These are phyloP conservation scores for Aplochiton taeniatus DNA, from an alignment of 2,797 vertebrate species.

Conservation along the genomic window DNA sequence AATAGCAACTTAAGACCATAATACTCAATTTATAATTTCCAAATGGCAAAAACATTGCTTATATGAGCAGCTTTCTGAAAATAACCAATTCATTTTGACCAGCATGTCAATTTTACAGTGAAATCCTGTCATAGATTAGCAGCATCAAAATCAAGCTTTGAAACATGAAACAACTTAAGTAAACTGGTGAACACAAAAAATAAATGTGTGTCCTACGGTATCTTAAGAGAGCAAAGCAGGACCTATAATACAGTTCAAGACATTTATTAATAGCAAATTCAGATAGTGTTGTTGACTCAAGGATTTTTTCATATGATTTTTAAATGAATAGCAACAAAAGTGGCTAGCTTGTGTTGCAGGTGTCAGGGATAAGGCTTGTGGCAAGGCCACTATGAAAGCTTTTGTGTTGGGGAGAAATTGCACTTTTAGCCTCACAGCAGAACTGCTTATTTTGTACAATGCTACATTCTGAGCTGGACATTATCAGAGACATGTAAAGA, in stretches of 20 bases:
- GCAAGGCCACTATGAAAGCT: slow-evolving; percentile 76
- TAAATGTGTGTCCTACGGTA: slow-evolving; percentile 60
- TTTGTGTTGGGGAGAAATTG: slow-evolving; percentile 72
- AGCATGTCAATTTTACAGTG: slow-evolving; percentile 34
- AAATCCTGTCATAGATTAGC: slow-evolving; percentile 56
- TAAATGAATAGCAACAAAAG: slow-evolving; percentile 53
- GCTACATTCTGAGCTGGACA: slow-evolving; percentile 73
- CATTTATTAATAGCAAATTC: slow-evolving; percentile 50
- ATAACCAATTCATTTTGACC: slow-evolving; percentile 19
- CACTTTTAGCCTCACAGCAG: slow-evolving; percentile 69
- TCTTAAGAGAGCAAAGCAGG: slow-evolving; percentile 49
- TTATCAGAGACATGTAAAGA: slow-evolving; percentile 62
- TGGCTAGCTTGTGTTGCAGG: slow-evolving; percentile 53
- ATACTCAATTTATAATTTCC: slow-evolving; percentile 43
- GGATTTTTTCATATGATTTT: slow-evolving; percentile 55
- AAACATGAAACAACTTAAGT: slow-evolving; percentile 52
- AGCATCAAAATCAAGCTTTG: slow-evolving; percentile 55
- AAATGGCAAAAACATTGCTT: slow-evolving; percentile 63
- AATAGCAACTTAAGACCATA: slow-evolving; percentile 43
- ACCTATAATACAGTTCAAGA: slow-evolving; percentile 17
- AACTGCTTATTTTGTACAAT: slow-evolving; percentile 54
- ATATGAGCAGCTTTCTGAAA: slow-evolving; percentile 33
- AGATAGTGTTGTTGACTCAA: slow-evolving; percentile 36
- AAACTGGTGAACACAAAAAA: slow-evolving; percentile 22
- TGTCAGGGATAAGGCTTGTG: slow-evolving; percentile 73